These are phyloP conservation scores for Epinephelus cyanopodus DNA, from an alignment of 2,113 vertebrate species.

Conservation along the genomic window DNA sequence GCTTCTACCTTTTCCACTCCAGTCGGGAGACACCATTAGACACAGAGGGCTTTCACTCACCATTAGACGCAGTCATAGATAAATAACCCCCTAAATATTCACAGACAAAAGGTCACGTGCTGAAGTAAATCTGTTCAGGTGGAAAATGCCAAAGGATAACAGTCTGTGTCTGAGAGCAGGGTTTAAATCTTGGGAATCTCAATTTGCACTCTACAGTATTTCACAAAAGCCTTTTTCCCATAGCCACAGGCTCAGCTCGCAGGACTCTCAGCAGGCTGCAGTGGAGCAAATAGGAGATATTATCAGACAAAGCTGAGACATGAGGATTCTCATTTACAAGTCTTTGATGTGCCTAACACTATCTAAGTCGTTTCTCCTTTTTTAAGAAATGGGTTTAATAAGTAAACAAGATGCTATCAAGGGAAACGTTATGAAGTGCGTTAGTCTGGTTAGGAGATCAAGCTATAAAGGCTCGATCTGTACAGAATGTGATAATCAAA, in stretches of 20 bases:
- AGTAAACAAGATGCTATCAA: constrained; percentile 22
- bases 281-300: constrained; percentile 16
- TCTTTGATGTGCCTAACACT: constrained; percentile 41
- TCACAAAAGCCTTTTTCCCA: constrained; percentile 2
- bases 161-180: constrained; percentile 36
- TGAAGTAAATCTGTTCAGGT: constrained; percentile 58
- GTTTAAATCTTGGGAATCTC: constrained; percentile 28
- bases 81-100: constrained; percentile 69
- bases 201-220: constrained; percentile 15
- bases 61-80: constrained; percentile 60
- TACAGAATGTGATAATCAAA: neutral
- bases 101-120: constrained; percentile 57
- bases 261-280: constrained; percentile 36
- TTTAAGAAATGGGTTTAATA: constrained; percentile 11
- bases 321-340: constrained; percentile 46
- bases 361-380: constrained; percentile 5
- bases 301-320: constrained; percentile 49
- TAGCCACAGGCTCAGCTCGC: constrained; percentile 31
- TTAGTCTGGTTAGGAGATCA: neutral
- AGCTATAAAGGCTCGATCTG: neutral
- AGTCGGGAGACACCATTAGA: constrained; percentile 45
- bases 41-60: constrained; percentile 52
- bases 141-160: constrained; percentile 68
- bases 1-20: constrained; percentile 33
- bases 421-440: neutral